Percentiles rank a stretch among this genome's conserved stretches.
These are phyloP conservation scores for Nothoprocta pentlandii DNA, from an alignment of 2,113 vertebrate genomes.

Conservation along the genomic window DNA sequence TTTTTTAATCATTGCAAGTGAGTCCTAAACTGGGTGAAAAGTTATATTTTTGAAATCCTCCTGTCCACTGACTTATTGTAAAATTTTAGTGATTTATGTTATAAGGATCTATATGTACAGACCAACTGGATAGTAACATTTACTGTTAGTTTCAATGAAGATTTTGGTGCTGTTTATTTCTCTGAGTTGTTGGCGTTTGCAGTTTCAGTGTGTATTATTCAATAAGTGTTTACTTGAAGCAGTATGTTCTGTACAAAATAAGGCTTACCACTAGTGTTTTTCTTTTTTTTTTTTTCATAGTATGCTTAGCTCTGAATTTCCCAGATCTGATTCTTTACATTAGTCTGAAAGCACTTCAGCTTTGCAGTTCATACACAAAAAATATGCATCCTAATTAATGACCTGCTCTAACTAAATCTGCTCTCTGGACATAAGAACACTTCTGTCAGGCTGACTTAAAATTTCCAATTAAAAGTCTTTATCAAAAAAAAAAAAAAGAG, in stretches of 20 bases:
- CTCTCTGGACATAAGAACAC: not conserved
- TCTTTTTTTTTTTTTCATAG: not conserved
- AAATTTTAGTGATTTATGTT: not conserved
- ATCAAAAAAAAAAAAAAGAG: fast-evolving
- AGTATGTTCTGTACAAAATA: not conserved
- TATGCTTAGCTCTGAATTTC: not conserved
- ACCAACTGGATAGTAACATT: not conserved
- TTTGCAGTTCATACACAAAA: not conserved
- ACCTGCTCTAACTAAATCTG: not conserved
- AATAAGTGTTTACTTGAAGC: not conserved
- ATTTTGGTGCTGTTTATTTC: not conserved
- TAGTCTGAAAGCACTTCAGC: not conserved
- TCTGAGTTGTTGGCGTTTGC: not conserved
- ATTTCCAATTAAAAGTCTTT: not conserved
- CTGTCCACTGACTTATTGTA: not conserved
- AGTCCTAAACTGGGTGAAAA: not conserved
- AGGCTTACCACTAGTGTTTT: not conserved
- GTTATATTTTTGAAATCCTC: not conserved
- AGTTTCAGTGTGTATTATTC: not conserved
- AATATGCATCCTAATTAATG: not conserved
- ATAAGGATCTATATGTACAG: not conserved
- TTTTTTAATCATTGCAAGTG: not conserved
- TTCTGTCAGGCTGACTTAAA: not conserved
- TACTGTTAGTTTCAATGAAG: not conserved
- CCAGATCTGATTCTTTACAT: not conserved